phyloP scores from a whole-genome alignment of 2,888 invertebrate genomes.

The Brachylomia viminalis region DNA sequence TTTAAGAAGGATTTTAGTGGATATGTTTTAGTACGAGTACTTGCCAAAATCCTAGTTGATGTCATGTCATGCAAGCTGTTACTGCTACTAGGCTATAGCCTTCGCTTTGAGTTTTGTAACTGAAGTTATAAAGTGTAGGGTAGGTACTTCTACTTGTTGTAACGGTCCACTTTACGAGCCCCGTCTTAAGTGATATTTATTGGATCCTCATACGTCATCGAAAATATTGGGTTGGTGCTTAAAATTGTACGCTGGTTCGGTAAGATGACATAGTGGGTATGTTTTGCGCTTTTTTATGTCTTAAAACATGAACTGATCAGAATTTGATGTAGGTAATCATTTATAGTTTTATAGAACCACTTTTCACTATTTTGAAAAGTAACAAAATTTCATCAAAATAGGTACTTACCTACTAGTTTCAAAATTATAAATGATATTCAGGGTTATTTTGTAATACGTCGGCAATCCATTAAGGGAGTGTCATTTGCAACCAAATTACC shows the following conservation, averaged over 20 bases:
- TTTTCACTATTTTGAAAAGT: too few relatives aligned
- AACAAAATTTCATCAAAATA: too few relatives aligned
- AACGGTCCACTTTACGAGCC: slow-evolving; percentile 44
- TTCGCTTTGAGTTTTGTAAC: slow-evolving; percentile 10
- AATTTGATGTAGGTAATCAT: too few relatives aligned
- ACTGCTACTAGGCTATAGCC: slow-evolving; percentile 2
- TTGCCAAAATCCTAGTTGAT: slow-evolving; percentile 28
- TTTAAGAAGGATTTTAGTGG: slow-evolving; percentile 30
- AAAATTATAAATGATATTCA: too few relatives aligned
- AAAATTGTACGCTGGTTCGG: slow-evolving; percentile 19
- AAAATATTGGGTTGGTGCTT: slow-evolving; percentile 41
- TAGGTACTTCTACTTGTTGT: slow-evolving; percentile 19
- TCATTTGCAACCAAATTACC: too few relatives aligned
- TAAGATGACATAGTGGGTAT: background rate
- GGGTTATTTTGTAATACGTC: too few relatives aligned
- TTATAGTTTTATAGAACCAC: too few relatives aligned
- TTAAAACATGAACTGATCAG: too few relatives aligned
- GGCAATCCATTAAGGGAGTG: too few relatives aligned
- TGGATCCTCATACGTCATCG: slow-evolving; percentile 43
- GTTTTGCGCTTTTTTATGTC: background rate
- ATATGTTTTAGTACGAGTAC: slow-evolving; percentile 17
- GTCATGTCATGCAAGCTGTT: slow-evolving; percentile 18
- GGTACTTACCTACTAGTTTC: too few relatives aligned
- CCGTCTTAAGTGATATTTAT: slow-evolving; percentile 63
- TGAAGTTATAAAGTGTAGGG: slow-evolving; percentile 16